Conservation (phyloP, 2,888 invertebrate species). For the Pristionchus mayeri region DNA sequence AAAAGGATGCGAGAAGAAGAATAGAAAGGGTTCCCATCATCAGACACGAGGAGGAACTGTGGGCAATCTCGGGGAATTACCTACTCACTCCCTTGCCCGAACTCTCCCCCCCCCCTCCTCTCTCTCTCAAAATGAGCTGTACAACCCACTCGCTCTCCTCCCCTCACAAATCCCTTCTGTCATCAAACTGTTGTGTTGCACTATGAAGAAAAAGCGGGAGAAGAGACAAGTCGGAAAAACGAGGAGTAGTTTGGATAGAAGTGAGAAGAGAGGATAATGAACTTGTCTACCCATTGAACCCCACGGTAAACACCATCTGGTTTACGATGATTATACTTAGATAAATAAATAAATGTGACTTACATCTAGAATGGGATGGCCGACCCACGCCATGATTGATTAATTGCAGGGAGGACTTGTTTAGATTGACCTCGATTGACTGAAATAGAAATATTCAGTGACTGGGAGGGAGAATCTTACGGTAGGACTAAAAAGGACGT, state of each 20-base stretch:
- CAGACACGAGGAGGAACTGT: too few relatives aligned
- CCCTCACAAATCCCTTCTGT: slow-evolving; percentile 25
- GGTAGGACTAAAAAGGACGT: not conserved
- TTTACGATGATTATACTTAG: not conserved
- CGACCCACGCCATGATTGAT: slow-evolving; percentile 18
- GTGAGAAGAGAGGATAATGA: slow-evolving; percentile 8
- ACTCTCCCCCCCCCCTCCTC: not conserved
- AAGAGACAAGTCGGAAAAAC: slow-evolving; percentile 5
- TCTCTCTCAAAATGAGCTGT: slow-evolving; percentile 21
- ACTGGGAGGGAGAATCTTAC: not conserved
- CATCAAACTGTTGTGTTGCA: slow-evolving; percentile 48
- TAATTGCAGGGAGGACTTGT: not conserved
- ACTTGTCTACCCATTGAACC: not conserved
- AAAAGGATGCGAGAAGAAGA: too few relatives aligned
- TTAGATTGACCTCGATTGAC: not conserved
- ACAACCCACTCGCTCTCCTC: slow-evolving; percentile 18
- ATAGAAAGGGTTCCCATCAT: too few relatives aligned
- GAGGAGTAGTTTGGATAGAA: not conserved
- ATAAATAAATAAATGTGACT: slow-evolving; percentile 22
- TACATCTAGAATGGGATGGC: slow-evolving; percentile 50
- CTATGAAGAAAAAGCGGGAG: not conserved
- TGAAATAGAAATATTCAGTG: not conserved
- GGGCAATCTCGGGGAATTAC: slow-evolving; percentile 30
- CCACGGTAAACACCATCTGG: not conserved
- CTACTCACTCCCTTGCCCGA: not conserved